Conservation (phyloP, 1,140 invertebrate genomes). For the Diploscapter pachys region DNA sequence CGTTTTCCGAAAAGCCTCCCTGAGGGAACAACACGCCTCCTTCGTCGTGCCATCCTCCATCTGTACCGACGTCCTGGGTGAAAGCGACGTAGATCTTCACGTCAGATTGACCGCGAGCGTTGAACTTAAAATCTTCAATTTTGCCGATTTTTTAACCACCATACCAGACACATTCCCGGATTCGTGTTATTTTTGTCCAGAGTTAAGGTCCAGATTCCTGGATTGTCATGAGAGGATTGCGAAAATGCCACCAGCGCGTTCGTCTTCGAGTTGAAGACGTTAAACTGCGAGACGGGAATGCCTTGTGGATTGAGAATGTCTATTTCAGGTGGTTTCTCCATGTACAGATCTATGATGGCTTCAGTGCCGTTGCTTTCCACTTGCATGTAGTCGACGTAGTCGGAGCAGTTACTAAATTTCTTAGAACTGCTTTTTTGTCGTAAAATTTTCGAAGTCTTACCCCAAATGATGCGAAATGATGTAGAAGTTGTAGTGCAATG, state of each 20-base stretch:
- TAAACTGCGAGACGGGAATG: neutral
- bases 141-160: conserved; percentile 3
- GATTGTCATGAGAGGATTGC: conserved; percentile 9
- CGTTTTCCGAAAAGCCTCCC: conserved; percentile 15
- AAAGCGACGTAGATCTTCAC: conserved; percentile 26
- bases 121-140: conserved; percentile 18
- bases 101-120: conserved; percentile 21
- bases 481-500: conserved; percentile 27
- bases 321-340: conserved; percentile 13
- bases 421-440: neutral
- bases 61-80: conserved; percentile 27
- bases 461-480: conserved; percentile 12
- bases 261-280: conserved; percentile 25
- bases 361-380: conserved; percentile 20
- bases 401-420: conserved; percentile 26
- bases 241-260: conserved; percentile 23
- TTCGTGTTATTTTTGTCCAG: conserved; percentile 12
- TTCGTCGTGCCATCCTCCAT: conserved; percentile 25
- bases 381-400: conserved; percentile 28
- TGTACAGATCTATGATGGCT: conserved; percentile 22
- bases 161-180: conserved; percentile 8
- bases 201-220: conserved; percentile 33
- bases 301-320: conserved; percentile 14
- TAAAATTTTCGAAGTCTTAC: conserved; percentile 9
- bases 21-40: conserved; percentile 15